Evolutionary conservation across 2,797 vertebrate species (phyloP), one percentile per base, ranked within the genome.

Genomic region (Acestrorhynchus altus): DNA sequence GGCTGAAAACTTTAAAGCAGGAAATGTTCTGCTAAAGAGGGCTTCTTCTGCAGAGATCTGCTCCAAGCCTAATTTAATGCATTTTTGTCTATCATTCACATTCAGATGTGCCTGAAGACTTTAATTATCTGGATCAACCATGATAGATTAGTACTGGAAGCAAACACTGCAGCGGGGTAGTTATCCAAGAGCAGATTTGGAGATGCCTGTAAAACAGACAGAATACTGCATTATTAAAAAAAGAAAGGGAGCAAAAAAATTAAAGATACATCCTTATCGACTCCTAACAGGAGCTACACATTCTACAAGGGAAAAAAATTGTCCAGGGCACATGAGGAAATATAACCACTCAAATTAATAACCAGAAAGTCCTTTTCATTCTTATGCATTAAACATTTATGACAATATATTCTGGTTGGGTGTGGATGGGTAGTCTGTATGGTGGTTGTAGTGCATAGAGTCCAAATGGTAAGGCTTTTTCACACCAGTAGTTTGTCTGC

Each of bases 91-190:
- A n/a, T 44, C n/a, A 22, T 44, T 44, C 61, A 64, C n/a, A 49
- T 49, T 49, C 46, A 49, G 22, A 24, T 13, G n/a, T 1, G 52
- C 20, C 52, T 56, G 35, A 63, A 42, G 24, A 47, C 26, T 31
- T 67, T 49, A 67, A 67, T 49, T 67, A 49, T 49, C 65, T 67
- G 65, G 15, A 66, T 66, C 42, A 49, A 16, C 15, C 13, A 8
- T 28, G 65, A 67, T 28, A 67, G 46, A 67, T 67, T 67, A 49
- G 65, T 8, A 28, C 46, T 67, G 44, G 65, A 67, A 67, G 59
- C 28, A 61, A 39, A n/a, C 18, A 39, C 59, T 61, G 31, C 28
- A 39, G 59, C 28, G 39, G 59, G 31, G 18, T 9, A 39, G 2
- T 9, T 61, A 28, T 35, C 59, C 13, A 57, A 24, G 24, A 13